Evolutionary conservation across 1,140 invertebrate species (phyloP).

Genomic region (Hetaerina americana): DNA sequence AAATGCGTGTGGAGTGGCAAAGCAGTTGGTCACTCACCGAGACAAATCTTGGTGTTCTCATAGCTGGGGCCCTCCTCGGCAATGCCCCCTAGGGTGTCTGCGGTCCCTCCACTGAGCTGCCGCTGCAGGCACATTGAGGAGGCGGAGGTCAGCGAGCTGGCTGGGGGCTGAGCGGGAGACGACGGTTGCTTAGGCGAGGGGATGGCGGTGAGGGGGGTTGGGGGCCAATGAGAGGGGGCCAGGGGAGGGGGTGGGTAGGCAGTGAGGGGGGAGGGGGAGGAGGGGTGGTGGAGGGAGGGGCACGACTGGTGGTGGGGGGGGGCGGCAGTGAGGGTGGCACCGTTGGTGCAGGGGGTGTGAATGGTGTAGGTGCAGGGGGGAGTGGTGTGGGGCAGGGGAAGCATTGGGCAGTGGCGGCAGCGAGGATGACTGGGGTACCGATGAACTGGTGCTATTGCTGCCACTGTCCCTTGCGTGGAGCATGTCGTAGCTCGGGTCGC

Average conservation of each 20-base stretch:
- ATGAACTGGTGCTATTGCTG: neutral
- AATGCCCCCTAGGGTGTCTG: conserved; percentile 23
- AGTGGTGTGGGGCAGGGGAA: neutral
- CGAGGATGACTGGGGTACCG: neutral
- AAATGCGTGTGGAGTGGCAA: too few relatives aligned
- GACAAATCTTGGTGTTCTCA: conserved; percentile 41
- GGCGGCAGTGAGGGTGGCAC: conserved; percentile 13
- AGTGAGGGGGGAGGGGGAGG: conserved; percentile 13
- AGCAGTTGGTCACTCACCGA: too few relatives aligned
- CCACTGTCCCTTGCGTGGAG: conserved; percentile 19
- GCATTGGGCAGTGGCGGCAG: neutral
- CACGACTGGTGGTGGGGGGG: conserved; percentile 26
- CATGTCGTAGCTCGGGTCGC: conserved; percentile 33
- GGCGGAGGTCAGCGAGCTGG: conserved; percentile 16
- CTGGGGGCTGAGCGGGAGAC: neutral
- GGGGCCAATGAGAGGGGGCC: conserved; percentile 18
- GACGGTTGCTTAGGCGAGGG: conserved; percentile 10
- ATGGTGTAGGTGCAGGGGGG: conserved; percentile 8
- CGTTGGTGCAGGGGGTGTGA: conserved; percentile 24
- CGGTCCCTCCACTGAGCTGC: conserved; percentile 14
- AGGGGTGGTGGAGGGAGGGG: conserved; percentile 12
- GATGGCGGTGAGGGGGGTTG: conserved; percentile 22
- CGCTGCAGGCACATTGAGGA: conserved; percentile 17
- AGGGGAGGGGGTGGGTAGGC: conserved; percentile 20
- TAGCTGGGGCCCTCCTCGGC: conserved; percentile 38